Evolutionary conservation across 2,888 invertebrate species (phyloP).

Genomic region (Chrysolina haemoptera): DNA sequence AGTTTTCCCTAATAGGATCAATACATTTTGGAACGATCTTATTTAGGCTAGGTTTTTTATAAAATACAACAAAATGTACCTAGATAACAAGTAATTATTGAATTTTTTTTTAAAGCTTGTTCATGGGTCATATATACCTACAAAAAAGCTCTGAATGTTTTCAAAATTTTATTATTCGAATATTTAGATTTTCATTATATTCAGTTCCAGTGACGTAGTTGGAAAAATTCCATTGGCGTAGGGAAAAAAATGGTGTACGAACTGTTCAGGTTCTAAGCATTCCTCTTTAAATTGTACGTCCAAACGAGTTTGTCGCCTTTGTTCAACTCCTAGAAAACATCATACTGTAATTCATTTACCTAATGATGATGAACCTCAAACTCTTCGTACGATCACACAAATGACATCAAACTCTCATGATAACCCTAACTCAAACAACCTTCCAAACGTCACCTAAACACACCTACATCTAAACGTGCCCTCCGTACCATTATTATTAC

Average conservation of each 20-base stretch:
- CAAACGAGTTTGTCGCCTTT: not conserved
- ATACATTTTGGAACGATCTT: no score
- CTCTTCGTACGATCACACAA: not conserved
- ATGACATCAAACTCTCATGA: not conserved
- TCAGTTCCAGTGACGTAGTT: no score
- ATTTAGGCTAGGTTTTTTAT: no score
- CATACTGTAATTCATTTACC: not conserved
- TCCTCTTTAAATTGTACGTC: not conserved
- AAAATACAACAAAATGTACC: no score
- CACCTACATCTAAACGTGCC: not conserved
- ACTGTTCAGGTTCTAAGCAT: conserved; percentile 15
- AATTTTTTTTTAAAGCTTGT: no score
- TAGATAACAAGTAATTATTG: no score
- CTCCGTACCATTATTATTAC: not conserved
- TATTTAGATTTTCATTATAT: no score
- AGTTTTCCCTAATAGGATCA: no score
- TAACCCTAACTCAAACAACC: not conserved
- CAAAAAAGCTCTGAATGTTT: no score
- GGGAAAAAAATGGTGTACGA: conserved; percentile 19
- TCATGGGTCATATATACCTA: no score
- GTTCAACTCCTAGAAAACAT: not conserved
- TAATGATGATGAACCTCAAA: not conserved
- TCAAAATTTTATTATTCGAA: no score
- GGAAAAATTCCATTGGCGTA: no score
- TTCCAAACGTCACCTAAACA: not conserved